phyloP scores from a whole-genome alignment of 2,888 invertebrate species.

The Agelastica alni region DNA sequence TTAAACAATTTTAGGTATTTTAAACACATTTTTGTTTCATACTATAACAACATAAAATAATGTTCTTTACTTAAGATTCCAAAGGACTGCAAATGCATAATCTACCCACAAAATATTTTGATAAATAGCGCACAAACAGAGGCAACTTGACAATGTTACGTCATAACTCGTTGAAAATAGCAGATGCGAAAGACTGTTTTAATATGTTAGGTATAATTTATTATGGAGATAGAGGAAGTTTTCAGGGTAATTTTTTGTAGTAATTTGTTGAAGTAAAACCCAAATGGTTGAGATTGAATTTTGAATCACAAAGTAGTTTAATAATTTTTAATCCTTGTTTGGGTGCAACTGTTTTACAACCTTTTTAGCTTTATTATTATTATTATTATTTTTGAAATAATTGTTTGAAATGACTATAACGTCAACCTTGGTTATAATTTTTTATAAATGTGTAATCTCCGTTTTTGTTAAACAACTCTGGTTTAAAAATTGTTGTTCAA shows the following conservation, averaged over 20 bases:
- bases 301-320: background rate
- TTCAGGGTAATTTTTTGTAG: slow-evolving; percentile 18
- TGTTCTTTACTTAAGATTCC: background rate
- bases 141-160: slow-evolving; percentile 45
- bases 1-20: background rate
- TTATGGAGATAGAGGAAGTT: slow-evolving; percentile 21
- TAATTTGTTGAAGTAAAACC: slow-evolving; percentile 13
- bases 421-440: too few relatives aligned
- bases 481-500: too few relatives aligned
- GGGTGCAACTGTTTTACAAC: too few relatives aligned
- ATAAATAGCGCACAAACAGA: slow-evolving; percentile 49
- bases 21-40: background rate
- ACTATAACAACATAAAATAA: background rate
- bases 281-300: slow-evolving; percentile 9
- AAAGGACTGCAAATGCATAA: slow-evolving; percentile 36
- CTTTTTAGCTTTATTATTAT: too few relatives aligned
- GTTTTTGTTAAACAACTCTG: too few relatives aligned
- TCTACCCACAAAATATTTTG: slow-evolving; percentile 47
- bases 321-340: slow-evolving; percentile 1
- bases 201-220: slow-evolving; percentile 21
- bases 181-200: slow-evolving; percentile 24
- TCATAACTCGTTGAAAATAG: slow-evolving; percentile 30
- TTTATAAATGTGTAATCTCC: too few relatives aligned
- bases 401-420: too few relatives aligned
- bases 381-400: too few relatives aligned